A percentile compares a stretch with the other conserved stretches of the same genome.
phyloP scores from a whole-genome alignment of 2,888 invertebrate genomes.

The Ormyrus labotus region DNA sequence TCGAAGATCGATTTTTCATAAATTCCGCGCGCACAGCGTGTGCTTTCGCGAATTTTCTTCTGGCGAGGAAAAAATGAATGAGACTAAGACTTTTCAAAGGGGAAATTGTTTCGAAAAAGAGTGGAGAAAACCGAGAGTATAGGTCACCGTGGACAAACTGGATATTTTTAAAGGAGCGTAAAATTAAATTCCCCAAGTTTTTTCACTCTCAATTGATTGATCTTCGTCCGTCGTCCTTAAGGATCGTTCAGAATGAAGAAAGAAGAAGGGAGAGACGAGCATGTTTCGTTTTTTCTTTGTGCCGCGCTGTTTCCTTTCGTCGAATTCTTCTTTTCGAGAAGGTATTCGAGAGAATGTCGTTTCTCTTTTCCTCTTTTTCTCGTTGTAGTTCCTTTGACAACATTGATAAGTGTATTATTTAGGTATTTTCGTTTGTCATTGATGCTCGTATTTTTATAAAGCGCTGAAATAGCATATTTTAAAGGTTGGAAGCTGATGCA shows the following conservation, averaged over 20 bases:
- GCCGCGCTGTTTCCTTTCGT: no score
- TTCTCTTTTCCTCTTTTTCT: no score
- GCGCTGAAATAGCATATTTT: no score
- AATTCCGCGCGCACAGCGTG: slow-evolving; percentile 10
- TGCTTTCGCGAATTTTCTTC: not conserved
- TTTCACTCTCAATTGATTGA: slow-evolving; percentile 18
- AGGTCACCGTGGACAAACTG: slow-evolving; percentile 59
- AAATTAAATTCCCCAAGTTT: slow-evolving; percentile 69
- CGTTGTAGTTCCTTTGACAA: no score
- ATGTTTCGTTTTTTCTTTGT: no score
- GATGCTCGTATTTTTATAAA: no score
- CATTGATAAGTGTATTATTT: no score
- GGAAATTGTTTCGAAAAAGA: not conserved
- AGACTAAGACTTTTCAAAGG: not conserved
- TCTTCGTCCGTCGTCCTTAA: slow-evolving; percentile 20
- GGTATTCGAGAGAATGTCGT: no score
- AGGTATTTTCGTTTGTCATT: no score
- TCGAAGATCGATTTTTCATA: slow-evolving; percentile 44
- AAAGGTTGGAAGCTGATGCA: no score
- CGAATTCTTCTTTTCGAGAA: no score
- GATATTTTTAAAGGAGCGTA: slow-evolving; percentile 65
- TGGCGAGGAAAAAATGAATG: not conserved
- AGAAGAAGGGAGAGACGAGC: no score
- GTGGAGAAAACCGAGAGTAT: slow-evolving; percentile 53
- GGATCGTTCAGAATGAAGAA: not conserved